Percentiles rank a stretch among this genome's conserved stretches.
These are phyloP conservation scores for Girardia tigrina DNA, from an alignment of 2,888 invertebrate genomes.

Conservation along the genomic window DNA sequence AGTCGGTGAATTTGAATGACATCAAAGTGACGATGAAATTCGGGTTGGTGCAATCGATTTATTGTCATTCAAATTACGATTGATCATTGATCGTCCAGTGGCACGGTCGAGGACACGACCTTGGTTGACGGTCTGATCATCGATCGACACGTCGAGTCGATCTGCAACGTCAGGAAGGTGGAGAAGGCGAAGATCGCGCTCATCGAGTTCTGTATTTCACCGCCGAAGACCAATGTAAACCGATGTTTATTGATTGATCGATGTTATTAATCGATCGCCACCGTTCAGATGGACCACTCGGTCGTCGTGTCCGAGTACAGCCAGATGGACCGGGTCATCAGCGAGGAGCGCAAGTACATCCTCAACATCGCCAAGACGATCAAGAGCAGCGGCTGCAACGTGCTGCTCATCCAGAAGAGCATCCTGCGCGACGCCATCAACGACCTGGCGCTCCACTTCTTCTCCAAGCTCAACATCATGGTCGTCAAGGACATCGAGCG, in stretches of 20 bases:
- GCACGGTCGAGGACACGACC: constrained; percentile 91
- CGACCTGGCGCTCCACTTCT: constrained; percentile 87
- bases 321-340: constrained; percentile 95
- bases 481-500: constrained; percentile 93
- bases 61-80: no score
- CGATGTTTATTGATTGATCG: not conserved
- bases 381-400: constrained; percentile 93
- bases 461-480: constrained; percentile 96
- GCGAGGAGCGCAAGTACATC: constrained; percentile 91
- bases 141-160: constrained; percentile 69
- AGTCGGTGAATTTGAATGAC: constrained; percentile 69
- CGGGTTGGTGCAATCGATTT: constrained; percentile 54
- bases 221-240: constrained; percentile 78
- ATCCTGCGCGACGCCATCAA: constrained; percentile 81
- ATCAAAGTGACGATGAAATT: constrained; percentile 87
- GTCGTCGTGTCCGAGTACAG: constrained; percentile 85
- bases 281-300: constrained; percentile 51
- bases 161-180: constrained; percentile 71
- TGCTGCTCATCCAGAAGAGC: constrained; percentile 74
- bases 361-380: constrained; percentile 95
- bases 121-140: constrained; percentile 86
- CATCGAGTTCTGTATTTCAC: constrained; percentile 97
- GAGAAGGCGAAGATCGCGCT: constrained; percentile 96
- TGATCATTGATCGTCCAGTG: constrained; percentile 49
- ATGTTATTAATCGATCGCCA: not conserved